phyloP scores from a whole-genome alignment of 2,888 invertebrate species.

The Diarsia rubi region DNA sequence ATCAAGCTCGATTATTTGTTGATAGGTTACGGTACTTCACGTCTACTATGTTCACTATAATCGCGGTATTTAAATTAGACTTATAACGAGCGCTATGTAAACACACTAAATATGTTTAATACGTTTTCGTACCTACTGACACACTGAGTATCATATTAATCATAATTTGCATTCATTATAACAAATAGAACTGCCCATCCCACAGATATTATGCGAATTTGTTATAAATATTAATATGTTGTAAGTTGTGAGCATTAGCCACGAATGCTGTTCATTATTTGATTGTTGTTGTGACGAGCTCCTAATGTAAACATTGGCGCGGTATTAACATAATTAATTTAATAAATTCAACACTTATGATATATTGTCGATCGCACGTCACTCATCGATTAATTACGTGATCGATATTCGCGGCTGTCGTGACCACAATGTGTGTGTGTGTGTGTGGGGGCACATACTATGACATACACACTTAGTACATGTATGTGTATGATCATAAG shows the following conservation, averaged over 20 bases:
- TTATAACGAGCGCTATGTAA: not conserved
- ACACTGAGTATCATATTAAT: slow-evolving; percentile 40
- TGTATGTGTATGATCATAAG: not conserved
- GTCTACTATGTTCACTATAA: not conserved
- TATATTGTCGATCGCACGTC: slow-evolving; percentile 43
- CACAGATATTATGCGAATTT: slow-evolving; percentile 43
- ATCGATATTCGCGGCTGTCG: slow-evolving; percentile 51
- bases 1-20: slow-evolving; percentile 31
- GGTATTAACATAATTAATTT: slow-evolving; percentile 58
- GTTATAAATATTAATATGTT: slow-evolving; percentile 57
- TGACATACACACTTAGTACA: not conserved
- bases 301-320: slow-evolving; percentile 44
- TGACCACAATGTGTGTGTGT: slow-evolving; percentile 1
- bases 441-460: slow-evolving; percentile 11
- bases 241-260: slow-evolving; percentile 43
- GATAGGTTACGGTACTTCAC: slow-evolving; percentile 29
- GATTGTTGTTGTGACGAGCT: slow-evolving; percentile 39
- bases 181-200: slow-evolving; percentile 39
- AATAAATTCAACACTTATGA: slow-evolving; percentile 59
- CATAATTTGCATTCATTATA: slow-evolving; percentile 47
- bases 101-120: slow-evolving; percentile 3
- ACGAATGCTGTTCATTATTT: slow-evolving; percentile 50
- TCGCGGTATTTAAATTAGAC: not conserved
- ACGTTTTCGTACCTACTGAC: slow-evolving; percentile 30
- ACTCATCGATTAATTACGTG: slow-evolving; percentile 47